Percentiles rank a stretch among this genome's conserved stretches.
phyloP scores from a whole-genome alignment of 2,113 vertebrate genomes.

The Grammomys surdaster region DNA sequence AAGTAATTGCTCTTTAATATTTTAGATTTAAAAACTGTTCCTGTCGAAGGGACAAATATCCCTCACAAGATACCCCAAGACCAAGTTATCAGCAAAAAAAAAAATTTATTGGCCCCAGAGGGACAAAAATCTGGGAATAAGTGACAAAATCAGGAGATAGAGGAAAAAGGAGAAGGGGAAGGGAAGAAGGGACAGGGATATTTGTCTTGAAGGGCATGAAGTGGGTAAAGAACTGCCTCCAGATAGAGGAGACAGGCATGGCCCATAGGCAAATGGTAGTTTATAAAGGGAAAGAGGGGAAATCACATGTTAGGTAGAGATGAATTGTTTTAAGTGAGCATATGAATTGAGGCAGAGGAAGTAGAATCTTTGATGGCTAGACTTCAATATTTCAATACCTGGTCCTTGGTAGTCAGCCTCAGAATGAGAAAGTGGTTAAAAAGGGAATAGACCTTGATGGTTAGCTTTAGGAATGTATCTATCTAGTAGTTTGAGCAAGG shows the following conservation, averaged over 20 bases:
- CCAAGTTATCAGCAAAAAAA: not conserved
- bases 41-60: not conserved
- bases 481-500: not conserved
- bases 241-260: not conserved
- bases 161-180: not conserved
- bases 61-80: not conserved
- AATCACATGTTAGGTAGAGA: not conserved
- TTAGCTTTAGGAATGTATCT: not conserved
- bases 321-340: not conserved
- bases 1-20: not conserved
- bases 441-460: not conserved
- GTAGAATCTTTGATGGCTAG: not conserved
- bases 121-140: not conserved
- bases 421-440: not conserved
- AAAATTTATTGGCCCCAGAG: not conserved
- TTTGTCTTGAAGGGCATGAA: not conserved
- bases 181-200: not conserved
- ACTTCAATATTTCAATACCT: not conserved
- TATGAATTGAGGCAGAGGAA: not conserved
- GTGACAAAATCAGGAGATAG: not conserved
- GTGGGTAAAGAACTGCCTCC: not conserved
- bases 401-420: not conserved
- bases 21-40: conserved; percentile 39
- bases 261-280: not conserved
- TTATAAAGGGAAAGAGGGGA: not conserved